Percentiles rank a stretch among this genome's conserved stretches.
Evolutionary conservation across 2,113 vertebrate genomes (phyloP).

Genomic region (Clarias macrocephalus): DNA sequence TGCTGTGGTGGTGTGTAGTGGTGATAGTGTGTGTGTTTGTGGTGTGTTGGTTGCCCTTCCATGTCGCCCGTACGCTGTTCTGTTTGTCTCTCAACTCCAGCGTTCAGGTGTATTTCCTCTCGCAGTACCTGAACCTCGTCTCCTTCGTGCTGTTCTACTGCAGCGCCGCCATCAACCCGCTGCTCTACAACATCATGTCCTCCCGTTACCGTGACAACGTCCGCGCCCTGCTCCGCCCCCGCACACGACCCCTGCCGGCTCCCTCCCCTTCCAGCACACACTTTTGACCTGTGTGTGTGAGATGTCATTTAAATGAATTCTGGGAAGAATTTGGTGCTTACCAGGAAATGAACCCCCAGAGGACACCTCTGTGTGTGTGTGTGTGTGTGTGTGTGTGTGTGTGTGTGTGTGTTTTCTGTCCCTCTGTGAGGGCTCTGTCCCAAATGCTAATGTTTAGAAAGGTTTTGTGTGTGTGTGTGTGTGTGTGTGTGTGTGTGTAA

Average conservation of each 20-base stretch:
- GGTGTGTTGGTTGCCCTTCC: conserved; percentile 79
- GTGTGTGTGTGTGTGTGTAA: not conserved
- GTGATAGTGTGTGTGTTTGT: conserved; percentile 78
- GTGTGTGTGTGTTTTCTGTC: not conserved
- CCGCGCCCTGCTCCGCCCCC: conserved; percentile 59
- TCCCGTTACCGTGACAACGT: conserved; percentile 70
- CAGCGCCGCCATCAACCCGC: conserved; percentile 75
- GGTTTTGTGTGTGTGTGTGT: not conserved
- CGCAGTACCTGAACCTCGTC: conserved; percentile 76
- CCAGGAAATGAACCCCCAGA: conserved; percentile 17
- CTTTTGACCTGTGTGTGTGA: conserved; percentile 38
- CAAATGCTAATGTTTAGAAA: not conserved
- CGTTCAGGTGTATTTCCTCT: conserved; percentile 65
- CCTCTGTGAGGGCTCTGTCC: not conserved
- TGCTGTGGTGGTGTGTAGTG: conserved; percentile 54
- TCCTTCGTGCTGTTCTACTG: conserved; percentile 77
- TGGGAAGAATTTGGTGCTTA: conserved; percentile 25
- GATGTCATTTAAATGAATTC: conserved; percentile 6
- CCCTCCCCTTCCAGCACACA: conserved; percentile 48
- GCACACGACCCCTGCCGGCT: conserved; percentile 29
- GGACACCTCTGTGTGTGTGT: not conserved
- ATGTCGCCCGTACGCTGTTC: conserved; percentile 76
- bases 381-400: conserved; percentile 36
- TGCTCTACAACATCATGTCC: conserved; percentile 80
- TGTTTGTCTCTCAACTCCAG: conserved; percentile 61